Conservation (phyloP, 1,140 invertebrate species). For the Prorops nasuta region DNA sequence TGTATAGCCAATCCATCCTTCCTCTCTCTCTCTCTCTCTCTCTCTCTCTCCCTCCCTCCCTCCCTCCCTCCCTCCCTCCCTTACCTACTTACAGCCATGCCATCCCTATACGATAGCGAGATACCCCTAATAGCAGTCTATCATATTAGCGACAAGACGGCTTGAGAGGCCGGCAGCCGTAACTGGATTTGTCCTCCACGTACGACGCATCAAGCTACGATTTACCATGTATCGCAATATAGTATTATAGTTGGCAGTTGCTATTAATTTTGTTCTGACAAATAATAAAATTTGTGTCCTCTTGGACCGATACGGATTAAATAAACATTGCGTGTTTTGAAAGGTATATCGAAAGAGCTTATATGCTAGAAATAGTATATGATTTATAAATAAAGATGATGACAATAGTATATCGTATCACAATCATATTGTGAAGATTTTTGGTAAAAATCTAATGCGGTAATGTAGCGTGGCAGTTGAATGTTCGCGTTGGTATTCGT, state of each 20-base stretch:
- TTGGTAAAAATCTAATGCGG: no score
- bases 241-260: conserved; percentile 13
- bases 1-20: conserved; percentile 12
- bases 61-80: conserved; percentile 3
- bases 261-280: no score
- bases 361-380: no score
- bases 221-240: conserved; percentile 37
- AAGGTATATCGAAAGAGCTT: no score
- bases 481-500: no score
- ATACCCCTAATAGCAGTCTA: conserved; percentile 44
- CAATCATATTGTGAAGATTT: no score
- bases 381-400: no score
- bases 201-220: conserved; percentile 28
- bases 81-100: conserved; percentile 11
- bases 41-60: neutral
- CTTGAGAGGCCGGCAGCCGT: conserved; percentile 25
- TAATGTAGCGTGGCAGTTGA: no score
- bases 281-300: no score
- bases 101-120: conserved; percentile 26
- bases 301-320: no score
- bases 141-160: conserved; percentile 40
- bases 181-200: conserved; percentile 35
- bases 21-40: neutral
- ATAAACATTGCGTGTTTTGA: no score
- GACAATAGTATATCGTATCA: no score